Evolutionary conservation across 2,888 invertebrate species (phyloP).

Genomic region (Drosophila differens): DNA sequence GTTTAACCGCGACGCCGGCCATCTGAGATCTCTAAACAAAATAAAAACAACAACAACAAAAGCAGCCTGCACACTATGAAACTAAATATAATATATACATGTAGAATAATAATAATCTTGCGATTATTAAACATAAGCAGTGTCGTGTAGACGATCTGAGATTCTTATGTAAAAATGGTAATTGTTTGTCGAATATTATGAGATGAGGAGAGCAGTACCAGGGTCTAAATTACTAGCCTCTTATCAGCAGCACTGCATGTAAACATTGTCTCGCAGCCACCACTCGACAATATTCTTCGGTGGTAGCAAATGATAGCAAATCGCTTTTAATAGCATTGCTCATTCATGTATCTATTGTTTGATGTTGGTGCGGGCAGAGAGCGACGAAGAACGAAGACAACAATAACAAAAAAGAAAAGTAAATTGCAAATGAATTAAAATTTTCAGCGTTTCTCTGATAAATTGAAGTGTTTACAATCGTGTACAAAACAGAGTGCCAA

Average conservation of each 20-base stretch:
- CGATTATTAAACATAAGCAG: conserved; percentile 11
- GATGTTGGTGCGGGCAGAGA: conserved; percentile 10
- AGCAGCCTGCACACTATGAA: conserved; percentile 12
- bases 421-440: conserved; percentile 61
- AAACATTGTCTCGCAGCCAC: conserved; percentile 46
- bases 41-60: conserved; percentile 2
- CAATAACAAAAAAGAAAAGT: not conserved
- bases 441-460: conserved; percentile 34
- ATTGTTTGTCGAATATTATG: conserved; percentile 22
- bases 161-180: conserved; percentile 6
- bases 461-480: conserved; percentile 29
- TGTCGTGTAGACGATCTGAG: not conserved
- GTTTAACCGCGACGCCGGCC: conserved; percentile 20
- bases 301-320: conserved; percentile 59
- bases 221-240: conserved; percentile 1
- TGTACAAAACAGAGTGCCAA: conserved; percentile 1
- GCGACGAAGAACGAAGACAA: not conserved
- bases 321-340: conserved; percentile 69
- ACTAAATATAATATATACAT: conserved; percentile 3
- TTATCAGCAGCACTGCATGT: conserved; percentile 63
- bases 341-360: conserved; percentile 31
- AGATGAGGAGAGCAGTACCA: not conserved
- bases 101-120: not conserved
- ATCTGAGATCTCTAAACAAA: conserved; percentile 42
- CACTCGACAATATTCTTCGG: conserved; percentile 27